Percentiles rank a stretch among this genome's conserved stretches.
Evolutionary conservation across 2,797 vertebrate genomes (phyloP).

Genomic region (Halcyon smyrnensis): DNA sequence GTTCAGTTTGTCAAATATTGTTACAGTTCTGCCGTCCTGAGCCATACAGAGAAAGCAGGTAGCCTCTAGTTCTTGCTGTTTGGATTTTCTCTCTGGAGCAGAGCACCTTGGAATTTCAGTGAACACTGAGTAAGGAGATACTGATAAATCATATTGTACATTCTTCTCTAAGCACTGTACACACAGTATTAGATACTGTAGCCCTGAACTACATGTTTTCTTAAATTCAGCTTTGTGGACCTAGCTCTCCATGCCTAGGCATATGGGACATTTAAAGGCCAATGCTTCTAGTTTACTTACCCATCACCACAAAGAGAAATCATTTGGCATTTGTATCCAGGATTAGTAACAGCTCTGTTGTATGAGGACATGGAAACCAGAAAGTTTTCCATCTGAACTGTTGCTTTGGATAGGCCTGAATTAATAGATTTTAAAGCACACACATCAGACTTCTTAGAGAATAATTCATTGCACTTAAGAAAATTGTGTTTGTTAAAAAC

Average conservation of each 20-base stretch:
- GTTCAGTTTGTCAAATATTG: neutral
- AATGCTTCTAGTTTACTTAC: neutral
- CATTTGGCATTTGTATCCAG: neutral
- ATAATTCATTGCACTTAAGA: neutral
- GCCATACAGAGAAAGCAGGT: neutral
- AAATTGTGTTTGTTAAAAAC: constrained; percentile 1
- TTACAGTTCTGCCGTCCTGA: neutral
- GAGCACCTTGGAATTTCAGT: neutral
- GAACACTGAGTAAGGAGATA: neutral
- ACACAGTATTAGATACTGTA: neutral
- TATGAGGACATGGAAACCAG: neutral
- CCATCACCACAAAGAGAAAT: neutral
- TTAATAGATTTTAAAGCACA: neutral
- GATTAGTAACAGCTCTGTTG: neutral
- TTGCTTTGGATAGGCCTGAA: neutral
- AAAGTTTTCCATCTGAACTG: neutral
- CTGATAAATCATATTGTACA: neutral
- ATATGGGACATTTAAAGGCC: neutral
- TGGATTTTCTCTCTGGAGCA: neutral
- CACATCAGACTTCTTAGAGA: neutral
- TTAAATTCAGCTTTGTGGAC: neutral
- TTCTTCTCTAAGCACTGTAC: neutral
- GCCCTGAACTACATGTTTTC: neutral
- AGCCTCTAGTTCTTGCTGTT: neutral
- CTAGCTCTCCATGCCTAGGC: neutral